Evolutionary conservation across 2,113 vertebrate species (phyloP).

Genomic region (Heterochromis multidens): DNA sequence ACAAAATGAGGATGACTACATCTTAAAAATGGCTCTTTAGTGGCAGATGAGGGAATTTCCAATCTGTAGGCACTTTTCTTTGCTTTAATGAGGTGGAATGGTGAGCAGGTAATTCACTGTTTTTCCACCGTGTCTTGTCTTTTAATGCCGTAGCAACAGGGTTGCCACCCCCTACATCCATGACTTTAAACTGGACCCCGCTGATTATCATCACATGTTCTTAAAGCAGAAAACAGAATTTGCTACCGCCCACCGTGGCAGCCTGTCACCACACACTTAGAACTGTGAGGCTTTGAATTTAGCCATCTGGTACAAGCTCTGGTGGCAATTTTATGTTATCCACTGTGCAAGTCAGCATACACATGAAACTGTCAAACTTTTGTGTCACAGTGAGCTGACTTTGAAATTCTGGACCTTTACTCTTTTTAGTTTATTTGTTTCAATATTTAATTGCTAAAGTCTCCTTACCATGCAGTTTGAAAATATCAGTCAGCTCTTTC

Average conservation of each 20-base stretch:
- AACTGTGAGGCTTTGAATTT: conserved; percentile 56
- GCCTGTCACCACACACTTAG: conserved; percentile 57
- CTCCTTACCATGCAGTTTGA: background rate
- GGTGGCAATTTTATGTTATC: conserved; percentile 31
- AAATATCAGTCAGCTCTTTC: background rate
- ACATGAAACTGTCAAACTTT: background rate
- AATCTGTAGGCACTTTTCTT: background rate
- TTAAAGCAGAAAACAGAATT: conserved; percentile 51
- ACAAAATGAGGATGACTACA: background rate
- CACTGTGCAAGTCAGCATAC: background rate
- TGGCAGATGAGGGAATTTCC: background rate
- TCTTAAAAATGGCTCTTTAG: conserved; percentile 12
- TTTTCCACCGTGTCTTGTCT: background rate
- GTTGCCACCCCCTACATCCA: background rate
- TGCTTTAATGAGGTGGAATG: background rate
- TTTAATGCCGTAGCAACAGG: conserved; percentile 3
- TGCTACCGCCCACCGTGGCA: conserved; percentile 58
- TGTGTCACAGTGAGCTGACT: background rate
- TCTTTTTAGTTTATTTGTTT: background rate
- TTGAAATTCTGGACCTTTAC: background rate
- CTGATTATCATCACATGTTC: conserved; percentile 56
- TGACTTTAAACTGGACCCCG: conserved; percentile 42
- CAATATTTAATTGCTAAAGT: background rate
- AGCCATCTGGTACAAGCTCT: conserved; percentile 58
- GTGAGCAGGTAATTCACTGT: conserved; percentile 15